Evolutionary conservation across 2,113 vertebrate species (phyloP).

Genomic region (Campylomormyrus numenius): DNA sequence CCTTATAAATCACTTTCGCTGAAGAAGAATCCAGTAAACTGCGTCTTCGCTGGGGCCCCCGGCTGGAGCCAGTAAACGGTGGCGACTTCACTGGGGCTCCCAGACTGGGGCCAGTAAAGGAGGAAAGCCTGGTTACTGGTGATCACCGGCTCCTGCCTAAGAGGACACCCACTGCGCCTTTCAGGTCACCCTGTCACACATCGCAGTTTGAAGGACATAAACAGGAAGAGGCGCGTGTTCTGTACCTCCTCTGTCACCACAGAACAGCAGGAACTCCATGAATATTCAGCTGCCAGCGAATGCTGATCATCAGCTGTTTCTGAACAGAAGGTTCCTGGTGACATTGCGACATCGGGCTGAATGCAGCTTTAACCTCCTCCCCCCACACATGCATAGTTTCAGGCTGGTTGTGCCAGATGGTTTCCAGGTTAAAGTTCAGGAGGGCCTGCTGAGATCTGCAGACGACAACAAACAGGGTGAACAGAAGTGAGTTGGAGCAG

Average conservation of each 20-base stretch:
- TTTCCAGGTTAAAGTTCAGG: not conserved
- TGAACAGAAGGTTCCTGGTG: not conserved
- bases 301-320: slow-evolving; percentile 1
- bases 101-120: not conserved
- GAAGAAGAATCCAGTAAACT: not conserved
- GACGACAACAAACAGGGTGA: not conserved
- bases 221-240: not conserved
- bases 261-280: not conserved
- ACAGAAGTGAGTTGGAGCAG: not conserved
- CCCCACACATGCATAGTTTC: not conserved
- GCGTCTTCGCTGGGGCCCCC: not conserved
- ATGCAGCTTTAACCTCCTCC: not conserved
- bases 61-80: not conserved
- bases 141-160: not conserved
- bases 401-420: not conserved
- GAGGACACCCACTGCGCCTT: not conserved
- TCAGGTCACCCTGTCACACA: not conserved
- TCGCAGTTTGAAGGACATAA: not conserved
- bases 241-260: not conserved
- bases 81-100: not conserved
- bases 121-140: not conserved
- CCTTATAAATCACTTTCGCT: not conserved
- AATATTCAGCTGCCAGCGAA: not conserved
- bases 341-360: not conserved
- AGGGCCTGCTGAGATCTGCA: not conserved